Base-by-base conservation (phyloP, 1,140 invertebrate genomes). In the Lysiphlebus fabarum region DNA sequence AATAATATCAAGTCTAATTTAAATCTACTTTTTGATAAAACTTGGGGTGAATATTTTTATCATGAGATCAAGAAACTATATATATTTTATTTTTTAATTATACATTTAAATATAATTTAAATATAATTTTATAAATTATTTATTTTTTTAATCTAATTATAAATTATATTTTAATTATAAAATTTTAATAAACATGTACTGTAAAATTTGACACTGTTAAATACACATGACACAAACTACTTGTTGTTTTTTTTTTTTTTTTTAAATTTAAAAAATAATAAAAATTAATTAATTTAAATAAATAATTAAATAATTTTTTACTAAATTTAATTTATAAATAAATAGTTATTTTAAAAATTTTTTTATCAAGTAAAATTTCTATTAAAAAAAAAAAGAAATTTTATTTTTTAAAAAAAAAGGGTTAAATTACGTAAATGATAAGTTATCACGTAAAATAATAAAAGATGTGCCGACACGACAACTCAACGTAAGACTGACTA, bases 401-500 rank as follows among this genome's bases (percentile, higher is more conserved):
- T 47, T 12, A 34, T 36, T 14, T 14, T 14, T 11, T 4, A 47
- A 49, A 26, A 12, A 47, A 49, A 26, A 12, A 37, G n/a, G 34
- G 47, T 42, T 45, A 47, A 40, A 59, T 4, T n/a, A n/a, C 10
- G 10, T 53, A 48, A n/a, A 59, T 12, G 6, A 47, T 8, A 11
- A 44, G 43, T 26, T 26, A 26, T 26, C 17, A 26, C 17, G 17
- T 1, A 26, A 26, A 26, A 26, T 26, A 26, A 26, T 60, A 68
- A 69, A 70, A 72, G 69, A 66, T 67, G 65, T 69, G 67, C 48
- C 62, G 65, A 65, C 71, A 70, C 62, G 65, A 26, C 17, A 26
- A 67, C 65, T 75, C 70, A 64, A 67, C 70, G 68, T 73, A 67
- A 72, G 71, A 76, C 74, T 76, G 66, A 26, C 62, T 56, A 53